Evolutionary conservation across 2,888 invertebrate species (phyloP), one percentile per base, ranked within the genome.

Genomic region (Dynastes hyllus): DNA sequence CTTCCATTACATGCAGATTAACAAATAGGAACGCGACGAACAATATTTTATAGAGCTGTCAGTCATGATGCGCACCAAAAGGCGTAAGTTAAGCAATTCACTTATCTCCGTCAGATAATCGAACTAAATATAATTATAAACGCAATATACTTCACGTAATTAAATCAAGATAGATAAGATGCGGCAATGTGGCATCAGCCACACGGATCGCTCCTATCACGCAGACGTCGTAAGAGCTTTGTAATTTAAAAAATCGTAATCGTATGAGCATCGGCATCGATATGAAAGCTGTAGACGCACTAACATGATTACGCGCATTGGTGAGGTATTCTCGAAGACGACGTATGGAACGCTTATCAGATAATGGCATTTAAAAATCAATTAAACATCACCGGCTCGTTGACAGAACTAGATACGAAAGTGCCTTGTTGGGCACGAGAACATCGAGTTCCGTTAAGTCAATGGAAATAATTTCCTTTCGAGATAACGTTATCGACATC

Each of bases 161-260:
- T 78, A 75, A 78, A 78, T 78, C 78, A 78, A 78, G 78, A 78
- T 78, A 78, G 67, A 65, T 78, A 73, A 37, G 27, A 71, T n/a
- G 73, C 3, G 55, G 22, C 55, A 22, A 58, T 58, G 55, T 58
- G 55, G 55, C 55, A 58, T 58, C 55, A 58, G 69, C 51, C 45
- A 50, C 61, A 75, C 16, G 22, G 27, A 61, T 45, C 55, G 9
- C 22, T 69, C 69, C 69, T 29, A 69, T 69, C 13, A 13, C 11
- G 27, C 51, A 4, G 11, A 45, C 69, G 55, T 58, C 55, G 55
- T 27, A 16, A n/a, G 53, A 53, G 67, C 22, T 69, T 69, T 27
- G 29, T 50, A 61, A 75, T 58, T 45, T 40, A 51, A 27, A 51
- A 51, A 69, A 37, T 61, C 45, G 61, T 61, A 61, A 61, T 40